A percentile compares a stretch with the other conserved stretches of the same genome.
Conservation (phyloP, 2,113 vertebrate genomes). For the Argyrosomus japonicus region DNA sequence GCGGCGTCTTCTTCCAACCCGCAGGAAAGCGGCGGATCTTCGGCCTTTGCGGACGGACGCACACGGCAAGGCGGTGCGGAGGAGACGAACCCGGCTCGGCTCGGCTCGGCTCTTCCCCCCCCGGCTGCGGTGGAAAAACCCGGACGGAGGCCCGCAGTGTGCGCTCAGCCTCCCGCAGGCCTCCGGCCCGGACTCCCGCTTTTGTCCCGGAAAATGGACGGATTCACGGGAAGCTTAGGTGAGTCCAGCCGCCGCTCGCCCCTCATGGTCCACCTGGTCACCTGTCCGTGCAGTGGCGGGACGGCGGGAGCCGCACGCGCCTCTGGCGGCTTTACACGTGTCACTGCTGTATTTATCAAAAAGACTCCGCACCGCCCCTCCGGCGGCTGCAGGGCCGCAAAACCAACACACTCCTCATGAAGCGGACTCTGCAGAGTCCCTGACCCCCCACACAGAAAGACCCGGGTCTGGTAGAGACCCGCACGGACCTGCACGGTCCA, state of each 20-base stretch:
- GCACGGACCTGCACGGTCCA: too few species aligned
- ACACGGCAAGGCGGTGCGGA: slow-evolving; percentile 12
- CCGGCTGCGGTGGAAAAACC: slow-evolving; percentile 45
- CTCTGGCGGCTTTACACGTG: slow-evolving; percentile 74
- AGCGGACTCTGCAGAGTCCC: background rate
- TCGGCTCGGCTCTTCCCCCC: slow-evolving; percentile 12
- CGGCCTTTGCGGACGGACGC: slow-evolving; percentile 28
- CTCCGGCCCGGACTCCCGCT: slow-evolving; percentile 59
- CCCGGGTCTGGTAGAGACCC: background rate
- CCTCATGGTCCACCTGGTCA: background rate
- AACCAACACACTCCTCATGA: slow-evolving; percentile 39
- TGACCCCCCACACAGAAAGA: background rate
- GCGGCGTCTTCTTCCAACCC: background rate
- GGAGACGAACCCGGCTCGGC: slow-evolving; percentile 12
- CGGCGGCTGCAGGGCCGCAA: slow-evolving; percentile 30
- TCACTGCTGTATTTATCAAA: slow-evolving; percentile 72
- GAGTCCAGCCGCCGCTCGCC: slow-evolving; percentile 74
- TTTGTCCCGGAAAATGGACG: slow-evolving; percentile 89
- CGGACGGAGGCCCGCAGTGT: slow-evolving; percentile 69
- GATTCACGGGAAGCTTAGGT: slow-evolving; percentile 96
- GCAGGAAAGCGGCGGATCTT: slow-evolving; percentile 53
- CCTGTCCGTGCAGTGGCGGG: background rate
- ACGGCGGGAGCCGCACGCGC: slow-evolving; percentile 20
- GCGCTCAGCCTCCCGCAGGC: slow-evolving; percentile 64
- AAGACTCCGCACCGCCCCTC: slow-evolving; percentile 60